Conservation (phyloP, 2,888 invertebrate species). For the Oscheius sp. region DNA sequence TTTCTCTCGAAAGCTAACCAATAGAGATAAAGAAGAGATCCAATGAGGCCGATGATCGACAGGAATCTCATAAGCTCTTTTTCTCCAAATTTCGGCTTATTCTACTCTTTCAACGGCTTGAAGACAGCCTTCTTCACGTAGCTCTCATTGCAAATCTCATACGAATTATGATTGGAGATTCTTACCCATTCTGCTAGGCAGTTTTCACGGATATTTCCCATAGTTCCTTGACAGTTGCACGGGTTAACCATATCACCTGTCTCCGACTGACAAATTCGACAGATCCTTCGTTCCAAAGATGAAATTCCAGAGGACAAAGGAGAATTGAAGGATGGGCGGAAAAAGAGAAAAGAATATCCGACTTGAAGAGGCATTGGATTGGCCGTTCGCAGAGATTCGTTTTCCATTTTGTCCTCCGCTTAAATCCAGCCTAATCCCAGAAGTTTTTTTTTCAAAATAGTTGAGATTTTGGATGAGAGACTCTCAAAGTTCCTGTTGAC, state of each 20-base stretch:
- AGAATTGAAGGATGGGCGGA: no score
- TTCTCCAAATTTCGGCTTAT: constrained; percentile 36
- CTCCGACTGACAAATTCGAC: constrained; percentile 65
- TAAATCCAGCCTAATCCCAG: no score
- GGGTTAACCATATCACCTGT: constrained; percentile 60
- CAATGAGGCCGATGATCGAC: not conserved
- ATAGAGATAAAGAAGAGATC: not conserved
- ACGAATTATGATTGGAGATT: constrained; percentile 50
- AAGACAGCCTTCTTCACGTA: no score
- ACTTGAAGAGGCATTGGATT: no score
- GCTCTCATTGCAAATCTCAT: constrained; percentile 59
- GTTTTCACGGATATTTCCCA: constrained; percentile 60
- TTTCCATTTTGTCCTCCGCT: no score
- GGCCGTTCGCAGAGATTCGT: no score
- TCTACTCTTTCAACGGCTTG: constrained; percentile 53
- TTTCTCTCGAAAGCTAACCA: not conserved
- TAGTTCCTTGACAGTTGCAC: constrained; percentile 63
- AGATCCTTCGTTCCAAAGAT: constrained; percentile 41
- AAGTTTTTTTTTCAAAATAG: no score
- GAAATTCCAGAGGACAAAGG: no score
- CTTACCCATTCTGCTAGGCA: constrained; percentile 63
- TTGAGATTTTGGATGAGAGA: no score
- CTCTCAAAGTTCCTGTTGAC: no score
- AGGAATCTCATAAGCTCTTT: not conserved
- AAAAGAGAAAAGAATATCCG: no score